Evolutionary conservation across 2,888 invertebrate species (phyloP), one percentile per base, ranked within the genome.

Genomic region (Volucella bombylans): DNA sequence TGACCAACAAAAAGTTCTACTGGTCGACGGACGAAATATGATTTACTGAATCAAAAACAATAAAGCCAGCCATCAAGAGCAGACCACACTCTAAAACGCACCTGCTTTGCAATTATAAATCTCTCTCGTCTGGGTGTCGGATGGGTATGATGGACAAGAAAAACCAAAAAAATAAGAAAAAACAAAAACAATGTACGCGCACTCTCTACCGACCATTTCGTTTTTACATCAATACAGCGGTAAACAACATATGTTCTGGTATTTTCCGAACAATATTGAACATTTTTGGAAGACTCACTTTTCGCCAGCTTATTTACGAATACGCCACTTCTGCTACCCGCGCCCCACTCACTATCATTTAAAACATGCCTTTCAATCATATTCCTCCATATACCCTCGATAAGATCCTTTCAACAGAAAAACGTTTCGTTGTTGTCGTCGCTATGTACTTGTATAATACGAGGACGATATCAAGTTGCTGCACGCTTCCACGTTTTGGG

Each of bases 51-150:
- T 50, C n/a, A 12, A 45, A 52, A 61, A 45, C 61, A 68, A 77
- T 77, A 68, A 68, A 59, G 12, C 68, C 41, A 57, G 38, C 79
- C 65, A 72, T 72, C 79, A 79, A 54, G 52, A 61, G 45, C 72
- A 79, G 64, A 80, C 80, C 80, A 61, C 80, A 80, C 73, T 61
- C 80, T 80, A 62, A 80, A 80, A 71, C 73, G 67, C 80, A 80
- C 73, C 80, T 80, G 80, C 61, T 41, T 73, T 54, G 73, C 73
- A 73, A 74, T 83, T 69, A 80, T 80, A 83, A 83, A 80, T 80
- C 80, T 80, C 54, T 54, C 31, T 49, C 43, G 45, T 12, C 54
- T 14, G 69, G 39, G 38, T 47, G 2, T 49, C 43, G 41, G 10
- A 47, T 14, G 69, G 39, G 43, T 47, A 23, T 38, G 14, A 23